Base-by-base conservation (phyloP, 2,113 vertebrate genomes). In the Chaetodon auriga region DNA sequence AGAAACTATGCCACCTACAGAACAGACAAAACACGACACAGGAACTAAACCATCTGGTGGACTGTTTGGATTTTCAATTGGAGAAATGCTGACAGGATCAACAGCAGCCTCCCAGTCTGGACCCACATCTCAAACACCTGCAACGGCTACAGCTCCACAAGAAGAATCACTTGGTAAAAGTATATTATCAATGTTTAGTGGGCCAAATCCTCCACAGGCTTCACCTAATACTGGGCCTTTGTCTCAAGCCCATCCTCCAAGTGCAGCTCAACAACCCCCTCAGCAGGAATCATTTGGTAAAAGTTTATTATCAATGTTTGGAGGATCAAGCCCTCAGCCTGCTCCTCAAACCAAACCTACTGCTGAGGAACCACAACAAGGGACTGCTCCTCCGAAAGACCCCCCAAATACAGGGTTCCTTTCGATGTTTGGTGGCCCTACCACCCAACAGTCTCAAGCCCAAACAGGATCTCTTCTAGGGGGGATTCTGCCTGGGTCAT, bases 1-100 rank as follows among this genome's bases (percentile, higher is more conserved):
- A 64, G 72, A 91, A 85, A 88, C 82, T 43, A 49, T 87, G 65
- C 75, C 80, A 55, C 55, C 38, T 57, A 68, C 78, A 72, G 93
- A 91, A 79, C 89, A 93, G 79, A 88, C 76, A 55, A 94, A 95
- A 88, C 87, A 91, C 36, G 92, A 94, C 55, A 25, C 92, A 78
- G 69, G 45, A 3, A 87, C 82, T 73, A 96, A 95, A 89, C 90
- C 92, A 68, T 85, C 91, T 0, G 86, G 93, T 87, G 93, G 92
- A 72, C 69, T 95, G 8, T 97, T 97, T 89, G 94, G 95, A 78
- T 95, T 97, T 90, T 96, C 96, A 0, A 93, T 97, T 93, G 94
- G 94, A 80, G 94, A 95, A 63, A 93, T 95, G 81, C 65, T 95
- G 19, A 75, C 84, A 58, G 91, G 89, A 90, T 87, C 89, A 85